Conservation (phyloP, 2,113 vertebrate genomes). For the Boleophthalmus pectinirostris region DNA sequence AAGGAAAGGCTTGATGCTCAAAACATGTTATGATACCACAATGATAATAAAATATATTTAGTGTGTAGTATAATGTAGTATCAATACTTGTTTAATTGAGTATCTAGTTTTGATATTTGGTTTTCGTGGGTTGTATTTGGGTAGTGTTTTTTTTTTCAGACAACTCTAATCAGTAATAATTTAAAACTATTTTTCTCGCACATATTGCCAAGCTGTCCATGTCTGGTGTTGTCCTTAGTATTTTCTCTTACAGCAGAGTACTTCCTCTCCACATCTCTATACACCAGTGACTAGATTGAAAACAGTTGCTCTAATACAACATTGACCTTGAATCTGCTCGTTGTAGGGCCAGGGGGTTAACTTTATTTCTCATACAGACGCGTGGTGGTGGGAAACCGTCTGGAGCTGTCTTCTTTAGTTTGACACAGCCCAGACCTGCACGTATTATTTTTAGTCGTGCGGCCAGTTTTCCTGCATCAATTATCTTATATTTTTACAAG, state of each 20-base stretch:
- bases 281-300: not conserved
- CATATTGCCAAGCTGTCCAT: not conserved
- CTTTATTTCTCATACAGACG: not conserved
- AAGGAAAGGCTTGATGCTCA: no score
- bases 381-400: not conserved
- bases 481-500: not conserved
- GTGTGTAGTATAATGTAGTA: no score
- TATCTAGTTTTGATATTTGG: no score
- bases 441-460: not conserved
- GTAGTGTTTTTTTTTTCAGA: no score
- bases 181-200: no score
- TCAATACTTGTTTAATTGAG: no score
- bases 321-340: slow-evolving; percentile 5
- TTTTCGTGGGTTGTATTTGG: no score
- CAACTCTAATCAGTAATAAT: no score
- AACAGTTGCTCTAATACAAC: slow-evolving; percentile 9
- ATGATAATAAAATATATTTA: no score
- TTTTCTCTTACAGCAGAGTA: not conserved
- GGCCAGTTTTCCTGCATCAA: not conserved
- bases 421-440: not conserved
- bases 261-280: not conserved
- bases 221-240: not conserved
- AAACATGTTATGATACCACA: no score
- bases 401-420: not conserved
- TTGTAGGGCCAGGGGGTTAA: not conserved